A percentile compares a stretch with the other conserved stretches of the same genome.
These are phyloP conservation scores for Tragelaphus strepsiceros DNA, from an alignment of 2,113 vertebrate genomes.

Conservation along the genomic window DNA sequence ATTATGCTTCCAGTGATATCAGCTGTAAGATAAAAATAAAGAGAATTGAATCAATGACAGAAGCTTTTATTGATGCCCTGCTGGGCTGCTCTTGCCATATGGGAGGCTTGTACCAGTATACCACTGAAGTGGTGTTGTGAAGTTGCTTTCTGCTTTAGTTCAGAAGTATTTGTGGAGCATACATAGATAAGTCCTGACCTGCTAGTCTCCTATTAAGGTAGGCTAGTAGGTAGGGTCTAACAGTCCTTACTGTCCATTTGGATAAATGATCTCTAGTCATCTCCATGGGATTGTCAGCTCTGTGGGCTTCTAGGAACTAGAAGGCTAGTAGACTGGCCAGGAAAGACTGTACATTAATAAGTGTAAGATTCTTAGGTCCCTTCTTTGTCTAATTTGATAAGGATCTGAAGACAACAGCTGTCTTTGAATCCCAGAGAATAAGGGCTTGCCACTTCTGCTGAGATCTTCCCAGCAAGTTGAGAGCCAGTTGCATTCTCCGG, in stretches of 20 bases:
- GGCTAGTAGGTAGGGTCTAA: background rate
- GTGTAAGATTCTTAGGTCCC: background rate
- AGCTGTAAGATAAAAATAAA: constrained; percentile 18
- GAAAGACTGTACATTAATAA: background rate
- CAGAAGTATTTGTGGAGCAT: background rate
- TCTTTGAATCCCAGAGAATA: background rate
- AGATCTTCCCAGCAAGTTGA: background rate
- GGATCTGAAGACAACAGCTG: background rate
- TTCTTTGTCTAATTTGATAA: background rate
- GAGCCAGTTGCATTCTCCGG: background rate
- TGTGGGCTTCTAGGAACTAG: background rate
- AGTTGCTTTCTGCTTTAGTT: background rate
- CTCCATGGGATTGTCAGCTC: background rate
- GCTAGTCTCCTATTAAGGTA: background rate
- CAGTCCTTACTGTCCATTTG: background rate
- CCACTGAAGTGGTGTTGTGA: background rate
- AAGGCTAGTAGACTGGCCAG: background rate
- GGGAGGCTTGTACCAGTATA: background rate
- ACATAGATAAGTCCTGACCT: background rate
- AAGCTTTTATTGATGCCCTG: background rate
- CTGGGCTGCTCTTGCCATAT: background rate
- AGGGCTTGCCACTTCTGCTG: background rate
- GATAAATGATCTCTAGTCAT: background rate
- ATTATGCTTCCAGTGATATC: background rate
- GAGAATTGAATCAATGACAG: background rate